Evolutionary conservation across 1,140 invertebrate species (phyloP).

Genomic region (Drosophila equinoxialis): DNA sequence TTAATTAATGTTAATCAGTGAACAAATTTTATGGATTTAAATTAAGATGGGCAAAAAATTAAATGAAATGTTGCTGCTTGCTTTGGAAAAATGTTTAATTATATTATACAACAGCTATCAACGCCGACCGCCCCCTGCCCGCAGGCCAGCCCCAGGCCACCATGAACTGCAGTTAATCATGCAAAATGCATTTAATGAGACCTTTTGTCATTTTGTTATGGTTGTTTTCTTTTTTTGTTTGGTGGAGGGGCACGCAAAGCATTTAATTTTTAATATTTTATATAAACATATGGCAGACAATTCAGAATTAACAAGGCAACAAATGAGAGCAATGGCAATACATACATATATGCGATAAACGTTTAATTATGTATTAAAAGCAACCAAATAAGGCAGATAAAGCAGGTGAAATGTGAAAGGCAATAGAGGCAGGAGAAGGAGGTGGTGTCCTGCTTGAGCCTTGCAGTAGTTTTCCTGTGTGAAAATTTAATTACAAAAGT

Average conservation of each 20-base stretch:
- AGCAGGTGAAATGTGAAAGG: background rate
- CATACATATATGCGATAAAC: slow-evolving; percentile 35
- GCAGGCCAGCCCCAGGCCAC: background rate
- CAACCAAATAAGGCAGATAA: slow-evolving; percentile 17
- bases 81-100: slow-evolving; percentile 10
- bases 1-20: slow-evolving; percentile 25
- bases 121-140: too few relatives aligned
- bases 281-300: slow-evolving; percentile 34
- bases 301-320: slow-evolving; percentile 39
- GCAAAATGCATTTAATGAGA: slow-evolving; percentile 30
- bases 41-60: background rate
- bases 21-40: background rate
- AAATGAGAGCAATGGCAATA: background rate
- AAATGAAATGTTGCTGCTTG: background rate
- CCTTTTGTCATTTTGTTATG: slow-evolving; percentile 21
- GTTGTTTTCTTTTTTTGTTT: too few relatives aligned
- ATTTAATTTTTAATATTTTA: slow-evolving; percentile 45
- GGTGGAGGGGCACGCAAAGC: background rate
- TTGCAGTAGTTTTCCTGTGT: slow-evolving; percentile 34
- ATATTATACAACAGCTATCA: slow-evolving; percentile 4
- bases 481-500: slow-evolving; percentile 73
- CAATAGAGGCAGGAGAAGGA: background rate
- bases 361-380: slow-evolving; percentile 66
- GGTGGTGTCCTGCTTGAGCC: slow-evolving; percentile 10
- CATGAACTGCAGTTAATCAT: slow-evolving; percentile 23